Conservation (phyloP, 2,797 vertebrate genomes). For the Acipenser transmontanus region DNA sequence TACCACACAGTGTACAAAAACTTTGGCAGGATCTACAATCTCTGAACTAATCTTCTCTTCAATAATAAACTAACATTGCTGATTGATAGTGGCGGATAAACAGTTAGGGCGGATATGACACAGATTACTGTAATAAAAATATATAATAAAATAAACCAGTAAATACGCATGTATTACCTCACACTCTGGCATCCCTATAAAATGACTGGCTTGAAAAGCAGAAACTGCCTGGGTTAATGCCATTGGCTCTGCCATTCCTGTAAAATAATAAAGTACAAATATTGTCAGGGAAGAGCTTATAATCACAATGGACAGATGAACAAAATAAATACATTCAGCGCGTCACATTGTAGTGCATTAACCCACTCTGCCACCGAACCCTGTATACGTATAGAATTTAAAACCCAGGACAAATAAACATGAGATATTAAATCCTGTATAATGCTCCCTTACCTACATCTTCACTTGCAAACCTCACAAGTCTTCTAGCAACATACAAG, state of each 20-base stretch:
- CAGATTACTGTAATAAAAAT: too few species aligned
- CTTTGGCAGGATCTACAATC: too few species aligned
- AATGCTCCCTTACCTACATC: slow-evolving; percentile 78
- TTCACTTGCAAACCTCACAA: slow-evolving; percentile 92
- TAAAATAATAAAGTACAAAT: slow-evolving; percentile 3
- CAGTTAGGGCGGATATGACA: too few species aligned
- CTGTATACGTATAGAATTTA: too few species aligned
- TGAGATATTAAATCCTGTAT: too few species aligned
- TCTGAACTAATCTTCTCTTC: too few species aligned
- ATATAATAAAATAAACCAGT: too few species aligned
- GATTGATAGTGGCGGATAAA: too few species aligned
- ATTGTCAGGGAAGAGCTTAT: not conserved
- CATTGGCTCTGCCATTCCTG: slow-evolving; percentile 84
- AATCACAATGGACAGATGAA: not conserved
- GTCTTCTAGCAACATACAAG: slow-evolving; percentile 83
- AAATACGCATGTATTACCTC: slow-evolving; percentile 62
- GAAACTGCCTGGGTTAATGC: slow-evolving; percentile 89
- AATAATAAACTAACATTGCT: too few species aligned
- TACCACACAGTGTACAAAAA: too few species aligned
- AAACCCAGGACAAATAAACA: too few species aligned
- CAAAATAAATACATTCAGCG: not conserved
- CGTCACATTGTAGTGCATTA: not conserved
- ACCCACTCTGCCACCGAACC: not conserved
- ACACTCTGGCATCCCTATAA: slow-evolving; percentile 97
- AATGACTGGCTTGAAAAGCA: slow-evolving; percentile 91